Base-by-base conservation (phyloP, 1,140 invertebrate genomes). In the Teleopsis dalmanni region DNA sequence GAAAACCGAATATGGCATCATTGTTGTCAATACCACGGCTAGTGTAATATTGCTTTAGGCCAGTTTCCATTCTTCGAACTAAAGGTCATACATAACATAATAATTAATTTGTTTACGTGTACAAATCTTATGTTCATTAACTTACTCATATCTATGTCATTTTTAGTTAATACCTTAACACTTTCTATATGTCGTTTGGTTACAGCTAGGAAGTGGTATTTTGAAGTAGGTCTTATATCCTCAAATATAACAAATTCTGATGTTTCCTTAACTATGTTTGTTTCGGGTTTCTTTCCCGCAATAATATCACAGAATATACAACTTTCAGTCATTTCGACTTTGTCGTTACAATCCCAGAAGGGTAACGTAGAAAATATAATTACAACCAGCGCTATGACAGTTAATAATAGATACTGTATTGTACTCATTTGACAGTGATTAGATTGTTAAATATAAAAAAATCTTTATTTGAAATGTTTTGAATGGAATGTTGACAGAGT, bases 181-280 rank as follows among this genome's bases (percentile, higher is more conserved):
- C 87, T 84, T 35, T 72, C 70, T 41, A 90, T 82, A 70, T 95
- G 91, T 16, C 73, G 69, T 62, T 84, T 88, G 1, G 91, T 81
- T 22, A 92, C 75, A 33, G 88, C 80, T 31, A 95, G 76, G 62
- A 84, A 85, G 71, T 95, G 91, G 72, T 87, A 80, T 16, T 76
- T 77, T 1, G 88, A 79, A 0, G 83, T 88, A 14, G 91, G 91
- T 63, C 81, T 80, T 27, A 92, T 92, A 63, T 94, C 91, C 46
- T 79, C 79, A 61, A 95, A 91, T 25, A 88, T 83, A 13, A 84
- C 78, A 35, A 88, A 71, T 42, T 85, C 76, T 3, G 91, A 83
- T 62, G 90, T 85, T 79, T 93, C 76, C 56, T 73, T 75, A 48
- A 75, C 65, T 53, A 81, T 76, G 48, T 80, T 75, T 0, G 77